Conservation (phyloP, 2,113 vertebrate species). For the Micromys minutus region DNA sequence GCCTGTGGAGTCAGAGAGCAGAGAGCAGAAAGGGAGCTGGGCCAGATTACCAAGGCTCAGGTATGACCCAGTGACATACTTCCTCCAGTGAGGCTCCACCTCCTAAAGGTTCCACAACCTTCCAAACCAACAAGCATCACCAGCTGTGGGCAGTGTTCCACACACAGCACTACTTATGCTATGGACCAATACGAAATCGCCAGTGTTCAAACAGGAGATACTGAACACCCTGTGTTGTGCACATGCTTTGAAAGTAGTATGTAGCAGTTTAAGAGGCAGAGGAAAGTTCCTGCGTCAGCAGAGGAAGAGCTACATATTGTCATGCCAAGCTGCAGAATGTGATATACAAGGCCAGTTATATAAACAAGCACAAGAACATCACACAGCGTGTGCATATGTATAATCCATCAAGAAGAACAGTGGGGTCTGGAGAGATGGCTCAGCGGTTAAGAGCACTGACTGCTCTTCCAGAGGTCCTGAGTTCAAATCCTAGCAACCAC, state of each 20-base stretch:
- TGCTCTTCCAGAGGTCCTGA: no score
- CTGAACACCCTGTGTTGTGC: neutral
- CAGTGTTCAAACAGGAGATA: neutral
- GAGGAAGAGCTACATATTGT: neutral
- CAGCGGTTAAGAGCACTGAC: no score
- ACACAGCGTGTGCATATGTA: accelerated
- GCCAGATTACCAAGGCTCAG: neutral
- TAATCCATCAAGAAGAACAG: neutral
- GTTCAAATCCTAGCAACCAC: no score
- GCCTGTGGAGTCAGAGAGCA: neutral
- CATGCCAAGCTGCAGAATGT: neutral
- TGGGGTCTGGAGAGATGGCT: no score
- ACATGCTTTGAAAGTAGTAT: neutral
- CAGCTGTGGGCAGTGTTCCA: no score
- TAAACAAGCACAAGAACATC: neutral
- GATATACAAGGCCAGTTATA: neutral
- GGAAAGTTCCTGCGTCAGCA: neutral
- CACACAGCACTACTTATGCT: neutral
- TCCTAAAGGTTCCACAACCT: neutral
- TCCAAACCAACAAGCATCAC: no score
- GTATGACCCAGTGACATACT: neutral
- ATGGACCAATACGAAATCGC: neutral
- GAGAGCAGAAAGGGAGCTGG: neutral
- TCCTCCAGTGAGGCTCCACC: neutral
- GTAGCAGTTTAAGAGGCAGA: neutral